Conservation (phyloP, 2,888 invertebrate genomes). For the Caenorhabditis parvicauda region DNA sequence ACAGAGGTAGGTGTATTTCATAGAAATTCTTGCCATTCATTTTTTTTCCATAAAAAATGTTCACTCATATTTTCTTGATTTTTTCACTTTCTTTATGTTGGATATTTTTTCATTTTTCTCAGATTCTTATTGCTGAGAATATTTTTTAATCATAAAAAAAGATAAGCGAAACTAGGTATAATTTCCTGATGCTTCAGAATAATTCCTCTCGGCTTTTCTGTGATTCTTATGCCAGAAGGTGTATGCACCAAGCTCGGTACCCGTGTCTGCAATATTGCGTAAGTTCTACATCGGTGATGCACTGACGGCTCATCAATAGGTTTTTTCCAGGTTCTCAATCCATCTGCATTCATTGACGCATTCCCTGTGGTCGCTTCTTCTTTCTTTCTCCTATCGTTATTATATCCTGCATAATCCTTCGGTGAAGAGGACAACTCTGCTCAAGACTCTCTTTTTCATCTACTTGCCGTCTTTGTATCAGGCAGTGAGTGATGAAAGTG, state of each 20-base stretch:
- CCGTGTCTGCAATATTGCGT: slow-evolving; percentile 4
- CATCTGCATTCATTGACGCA: slow-evolving; percentile 8
- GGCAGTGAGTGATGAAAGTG: no score
- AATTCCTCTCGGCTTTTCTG: slow-evolving; percentile 2
- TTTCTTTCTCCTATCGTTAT: slow-evolving; percentile 9
- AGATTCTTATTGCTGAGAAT: no score
- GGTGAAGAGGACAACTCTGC: not conserved
- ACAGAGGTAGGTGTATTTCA: slow-evolving; percentile 3
- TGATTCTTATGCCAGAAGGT: slow-evolving; percentile 6
- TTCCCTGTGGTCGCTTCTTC: slow-evolving; percentile 5
- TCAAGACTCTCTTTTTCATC: slow-evolving; percentile 1
- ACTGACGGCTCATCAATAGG: not conserved
- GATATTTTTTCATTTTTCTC: no score
- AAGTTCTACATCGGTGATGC: slow-evolving; percentile 1
- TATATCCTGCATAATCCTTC: slow-evolving; percentile 6
- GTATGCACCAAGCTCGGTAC: slow-evolving; percentile 1
- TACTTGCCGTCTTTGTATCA: slow-evolving; percentile 5
- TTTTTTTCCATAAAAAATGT: no score
- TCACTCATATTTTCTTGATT: no score
- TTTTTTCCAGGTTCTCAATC: slow-evolving; percentile 8
- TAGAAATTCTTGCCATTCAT: no score
- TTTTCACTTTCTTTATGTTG: no score
- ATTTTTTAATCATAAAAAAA: no score
- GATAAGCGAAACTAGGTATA: no score
- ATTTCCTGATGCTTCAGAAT: slow-evolving; percentile 2